Evolutionary conservation across 2,888 invertebrate genomes (phyloP).

Genomic region (Macaria liturata): DNA sequence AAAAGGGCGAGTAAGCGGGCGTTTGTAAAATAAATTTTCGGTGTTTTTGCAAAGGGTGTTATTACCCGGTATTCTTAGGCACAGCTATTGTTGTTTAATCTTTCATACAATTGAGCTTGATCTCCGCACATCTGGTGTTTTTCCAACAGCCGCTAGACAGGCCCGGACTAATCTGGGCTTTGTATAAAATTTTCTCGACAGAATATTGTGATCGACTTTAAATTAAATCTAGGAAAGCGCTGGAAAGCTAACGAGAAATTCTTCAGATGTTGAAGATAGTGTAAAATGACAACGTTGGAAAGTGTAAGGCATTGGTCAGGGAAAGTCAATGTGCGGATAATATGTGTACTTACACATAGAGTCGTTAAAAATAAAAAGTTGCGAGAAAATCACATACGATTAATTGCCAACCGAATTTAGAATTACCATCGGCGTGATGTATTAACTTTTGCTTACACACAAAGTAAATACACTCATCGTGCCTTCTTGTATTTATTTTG

Average conservation of each 20-base stretch:
- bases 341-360: no score
- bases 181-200: conserved; percentile 21
- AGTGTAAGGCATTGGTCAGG: no score
- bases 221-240: conserved; percentile 17
- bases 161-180: conserved; percentile 21
- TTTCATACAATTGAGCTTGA: conserved; percentile 51
- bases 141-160: conserved; percentile 26
- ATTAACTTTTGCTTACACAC: no score
- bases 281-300: background rate
- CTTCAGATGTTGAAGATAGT: background rate
- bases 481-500: no score
- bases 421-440: no score
- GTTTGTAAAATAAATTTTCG: conserved; percentile 67
- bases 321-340: no score
- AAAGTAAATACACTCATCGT: no score
- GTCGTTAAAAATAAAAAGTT: no score
- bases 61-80: conserved; percentile 50
- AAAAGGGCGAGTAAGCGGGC: conserved; percentile 53
- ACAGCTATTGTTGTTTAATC: conserved; percentile 55
- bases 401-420: no score
- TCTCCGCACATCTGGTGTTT: conserved; percentile 51
- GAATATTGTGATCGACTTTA: conserved; percentile 21
- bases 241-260: background rate
- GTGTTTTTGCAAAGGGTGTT: conserved; percentile 48
- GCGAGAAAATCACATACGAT: no score